phyloP scores from a whole-genome alignment of 35 echinoderm and acorn worm species.

The Lytechinus variegatus region DNA sequence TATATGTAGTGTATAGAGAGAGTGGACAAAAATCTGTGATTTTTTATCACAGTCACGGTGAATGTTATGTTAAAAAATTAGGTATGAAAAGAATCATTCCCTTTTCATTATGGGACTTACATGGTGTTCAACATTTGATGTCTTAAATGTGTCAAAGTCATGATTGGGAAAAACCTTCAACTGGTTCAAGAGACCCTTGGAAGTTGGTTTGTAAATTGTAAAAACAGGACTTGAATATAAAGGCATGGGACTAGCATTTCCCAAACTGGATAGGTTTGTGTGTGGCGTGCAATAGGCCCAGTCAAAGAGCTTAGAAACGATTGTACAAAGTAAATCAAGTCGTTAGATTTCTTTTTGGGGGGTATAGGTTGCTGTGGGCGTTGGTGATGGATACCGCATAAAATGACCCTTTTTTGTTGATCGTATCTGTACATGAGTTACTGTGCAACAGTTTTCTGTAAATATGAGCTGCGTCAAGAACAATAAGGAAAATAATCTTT shows the following conservation, averaged over 20 bases:
- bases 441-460: background rate
- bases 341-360: background rate
- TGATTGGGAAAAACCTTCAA: background rate
- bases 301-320: background rate
- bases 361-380: background rate
- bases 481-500: conserved; percentile 15
- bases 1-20: conserved; percentile 31
- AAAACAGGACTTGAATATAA: background rate
- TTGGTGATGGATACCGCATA: background rate
- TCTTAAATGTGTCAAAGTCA: background rate
- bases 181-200: background rate
- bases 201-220: background rate
- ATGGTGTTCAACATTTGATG: background rate
- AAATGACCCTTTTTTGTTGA: background rate
- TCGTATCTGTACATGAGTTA: background rate
- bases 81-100: conserved; percentile 13
- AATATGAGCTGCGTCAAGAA: conserved; percentile 1
- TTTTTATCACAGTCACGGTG: background rate
- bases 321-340: background rate
- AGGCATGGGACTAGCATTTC: conserved; percentile 13
- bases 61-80: background rate
- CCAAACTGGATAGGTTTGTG: background rate
- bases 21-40: background rate
- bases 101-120: conserved; percentile 20
- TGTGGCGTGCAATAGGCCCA: conserved; percentile 53